Conservation (phyloP, 2,797 vertebrate species). For the Rousettus madagascariensis region DNA sequence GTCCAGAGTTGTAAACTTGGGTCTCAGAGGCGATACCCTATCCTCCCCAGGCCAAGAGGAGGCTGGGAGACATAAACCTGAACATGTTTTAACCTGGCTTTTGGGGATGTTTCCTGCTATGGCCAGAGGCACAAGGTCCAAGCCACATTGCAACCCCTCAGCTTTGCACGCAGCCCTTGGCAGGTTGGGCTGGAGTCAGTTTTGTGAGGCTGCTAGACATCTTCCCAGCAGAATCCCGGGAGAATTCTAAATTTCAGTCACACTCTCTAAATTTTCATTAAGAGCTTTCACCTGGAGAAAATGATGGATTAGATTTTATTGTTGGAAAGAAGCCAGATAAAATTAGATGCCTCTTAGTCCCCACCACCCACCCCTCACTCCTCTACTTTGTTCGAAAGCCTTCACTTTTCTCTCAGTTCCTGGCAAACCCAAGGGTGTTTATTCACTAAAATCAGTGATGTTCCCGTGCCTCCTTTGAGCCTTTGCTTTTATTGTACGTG, state of each 20-base stretch:
- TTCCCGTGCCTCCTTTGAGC: slow-evolving; percentile 26
- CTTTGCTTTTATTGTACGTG: neutral
- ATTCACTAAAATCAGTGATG: slow-evolving; percentile 31
- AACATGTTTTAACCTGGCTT: neutral
- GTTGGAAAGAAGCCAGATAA: slow-evolving; percentile 81
- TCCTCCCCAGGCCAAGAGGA: neutral
- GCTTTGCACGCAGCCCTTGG: slow-evolving; percentile 13
- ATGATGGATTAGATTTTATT: slow-evolving; percentile 81
- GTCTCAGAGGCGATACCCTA: neutral
- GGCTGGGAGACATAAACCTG: neutral
- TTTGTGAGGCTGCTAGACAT: slow-evolving; percentile 75
- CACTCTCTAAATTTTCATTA: slow-evolving; percentile 84
- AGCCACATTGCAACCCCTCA: neutral
- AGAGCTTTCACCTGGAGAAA: slow-evolving; percentile 79
- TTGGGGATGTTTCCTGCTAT: neutral
- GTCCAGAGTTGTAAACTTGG: neutral
- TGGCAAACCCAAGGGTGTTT: slow-evolving; percentile 60
- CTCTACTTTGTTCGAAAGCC: neutral
- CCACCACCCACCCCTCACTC: neutral
- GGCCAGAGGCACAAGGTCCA: rapidly evolving
- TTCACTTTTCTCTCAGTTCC: slow-evolving; percentile 40
- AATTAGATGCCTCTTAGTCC: slow-evolving; percentile 73
- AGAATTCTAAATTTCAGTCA: slow-evolving; percentile 83
- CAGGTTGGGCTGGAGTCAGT: slow-evolving; percentile 66
- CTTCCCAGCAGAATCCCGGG: slow-evolving; percentile 78